phyloP scores from a whole-genome alignment of 1,140 invertebrate genomes.

The Laodelphax striatellus region DNA sequence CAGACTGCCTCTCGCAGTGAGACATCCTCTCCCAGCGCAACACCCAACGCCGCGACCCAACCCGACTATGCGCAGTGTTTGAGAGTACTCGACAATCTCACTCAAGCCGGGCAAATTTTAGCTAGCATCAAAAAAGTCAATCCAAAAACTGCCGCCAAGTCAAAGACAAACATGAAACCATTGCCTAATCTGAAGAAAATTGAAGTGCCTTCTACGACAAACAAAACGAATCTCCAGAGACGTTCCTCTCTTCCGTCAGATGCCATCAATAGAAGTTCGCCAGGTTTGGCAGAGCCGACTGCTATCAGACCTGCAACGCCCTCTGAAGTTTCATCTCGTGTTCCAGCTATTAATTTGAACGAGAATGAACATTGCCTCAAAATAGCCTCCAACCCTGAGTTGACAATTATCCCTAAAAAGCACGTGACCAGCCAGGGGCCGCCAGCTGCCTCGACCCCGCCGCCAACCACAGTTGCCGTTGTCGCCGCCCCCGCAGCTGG shows the following conservation, averaged over 20 bases:
- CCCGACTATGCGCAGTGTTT: neutral
- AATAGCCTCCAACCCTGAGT: too few relatives aligned
- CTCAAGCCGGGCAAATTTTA: neutral
- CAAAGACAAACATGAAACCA: neutral
- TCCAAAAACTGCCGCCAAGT: neutral
- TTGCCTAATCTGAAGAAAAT: neutral
- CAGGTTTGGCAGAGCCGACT: neutral
- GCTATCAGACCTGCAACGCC: neutral
- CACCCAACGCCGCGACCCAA: neutral
- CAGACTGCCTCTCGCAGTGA: neutral
- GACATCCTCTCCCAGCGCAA: too few relatives aligned
- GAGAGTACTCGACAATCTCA: slow-evolving; percentile 1
- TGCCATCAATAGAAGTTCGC: neutral
- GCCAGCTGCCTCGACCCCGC: too few relatives aligned
- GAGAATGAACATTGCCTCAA: too few relatives aligned
- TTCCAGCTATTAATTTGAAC: too few relatives aligned
- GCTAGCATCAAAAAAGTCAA: neutral
- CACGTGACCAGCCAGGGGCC: too few relatives aligned
- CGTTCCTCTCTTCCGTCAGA: neutral
- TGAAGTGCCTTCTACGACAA: neutral
- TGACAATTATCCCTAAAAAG: too few relatives aligned
- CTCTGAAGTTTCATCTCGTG: too few relatives aligned
- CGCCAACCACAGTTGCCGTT: neutral
- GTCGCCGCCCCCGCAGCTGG: neutral
- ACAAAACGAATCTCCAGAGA: neutral